phyloP scores from a whole-genome alignment of 2,797 vertebrate genomes.

The Takifugu ocellatus region DNA sequence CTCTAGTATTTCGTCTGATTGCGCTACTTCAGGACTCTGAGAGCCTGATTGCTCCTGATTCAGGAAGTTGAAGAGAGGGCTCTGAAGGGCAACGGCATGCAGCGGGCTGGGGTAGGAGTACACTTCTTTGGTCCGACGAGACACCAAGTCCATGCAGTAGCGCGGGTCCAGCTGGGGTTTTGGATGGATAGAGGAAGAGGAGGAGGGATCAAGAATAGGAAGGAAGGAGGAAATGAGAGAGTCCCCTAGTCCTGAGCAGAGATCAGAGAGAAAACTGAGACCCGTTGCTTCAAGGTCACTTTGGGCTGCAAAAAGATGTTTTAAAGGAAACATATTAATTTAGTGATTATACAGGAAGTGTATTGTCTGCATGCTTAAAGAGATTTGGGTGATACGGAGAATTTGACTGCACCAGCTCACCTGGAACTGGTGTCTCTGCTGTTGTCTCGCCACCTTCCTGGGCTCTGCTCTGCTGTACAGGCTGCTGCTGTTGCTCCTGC shows the following conservation, averaged over 20 bases:
- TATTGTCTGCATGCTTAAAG: background rate
- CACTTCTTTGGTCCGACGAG: conserved; percentile 80
- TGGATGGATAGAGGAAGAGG: conserved; percentile 23
- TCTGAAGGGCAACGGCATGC: conserved; percentile 84
- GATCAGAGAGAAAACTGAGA: conserved; percentile 71
- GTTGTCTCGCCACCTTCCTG: conserved; percentile 38
- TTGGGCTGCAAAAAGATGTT: conserved; percentile 43
- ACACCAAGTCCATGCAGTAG: conserved; percentile 80
- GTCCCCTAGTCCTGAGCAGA: conserved; percentile 68
- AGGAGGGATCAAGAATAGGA: conserved; percentile 45
- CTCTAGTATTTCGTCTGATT: conserved; percentile 49
- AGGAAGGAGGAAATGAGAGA: conserved; percentile 59
- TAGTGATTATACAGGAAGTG: background rate
- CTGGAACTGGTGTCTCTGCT: conserved; percentile 66
- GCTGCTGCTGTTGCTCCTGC: conserved; percentile 33
- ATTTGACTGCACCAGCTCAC: conserved; percentile 49
- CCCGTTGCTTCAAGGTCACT: conserved; percentile 72
- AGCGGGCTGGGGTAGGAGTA: conserved; percentile 83
- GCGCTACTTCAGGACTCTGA: conserved; percentile 53
- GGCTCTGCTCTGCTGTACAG: conserved; percentile 33
- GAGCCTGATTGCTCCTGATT: conserved; percentile 64
- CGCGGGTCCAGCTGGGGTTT: conserved; percentile 72
- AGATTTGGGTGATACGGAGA: background rate
- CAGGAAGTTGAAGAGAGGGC: conserved; percentile 78
- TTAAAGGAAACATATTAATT: conserved; percentile 1